Percentiles rank a stretch among this genome's conserved stretches.
Evolutionary conservation across 2,113 vertebrate species (phyloP).

Genomic region (human (Homo sapiens)): GRCh38 chr18:38573001-38573500

Average conservation of each 20-base stretch:
- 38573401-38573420: neutral
- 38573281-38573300: conserved; percentile 57
- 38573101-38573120: conserved; percentile 7
- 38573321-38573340: neutral
- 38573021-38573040: conserved; percentile 82
- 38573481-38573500: neutral
- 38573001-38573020: conserved; percentile 81
- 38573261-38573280: neutral
- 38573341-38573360: neutral
- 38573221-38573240: conserved; percentile 51
- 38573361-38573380: neutral
- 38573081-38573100: conserved; percentile 54
- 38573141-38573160: neutral
- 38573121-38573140: conserved; percentile 22
- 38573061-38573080: conserved; percentile 85
- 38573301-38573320: neutral
- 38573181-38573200: neutral
- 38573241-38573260: neutral
- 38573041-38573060: conserved; percentile 82
- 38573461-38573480: neutral
- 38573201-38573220: conserved; percentile 53
- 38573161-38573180: neutral
- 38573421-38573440: neutral
- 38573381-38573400: conserved; percentile 14
- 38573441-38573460: neutral